Evolutionary conservation across 2,797 vertebrate species (phyloP).

Genomic region (Poecilia velifera): DNA sequence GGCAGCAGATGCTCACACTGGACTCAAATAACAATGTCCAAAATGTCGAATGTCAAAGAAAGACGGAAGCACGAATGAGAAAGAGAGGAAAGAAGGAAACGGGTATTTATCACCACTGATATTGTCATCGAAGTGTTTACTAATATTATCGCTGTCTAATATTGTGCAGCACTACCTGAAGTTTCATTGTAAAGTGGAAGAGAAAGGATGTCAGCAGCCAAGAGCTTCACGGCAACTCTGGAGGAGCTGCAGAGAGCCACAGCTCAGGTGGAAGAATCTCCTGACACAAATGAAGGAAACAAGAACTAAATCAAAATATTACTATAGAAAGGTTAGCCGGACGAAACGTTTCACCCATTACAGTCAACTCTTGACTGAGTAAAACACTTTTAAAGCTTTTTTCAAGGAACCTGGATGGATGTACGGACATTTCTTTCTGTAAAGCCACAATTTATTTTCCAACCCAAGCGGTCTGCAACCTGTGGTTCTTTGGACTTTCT

Average conservation of each 20-base stretch:
- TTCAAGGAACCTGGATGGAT: neutral
- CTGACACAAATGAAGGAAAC: neutral
- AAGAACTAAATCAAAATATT: neutral
- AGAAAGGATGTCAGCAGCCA: neutral
- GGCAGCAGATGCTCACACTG: neutral
- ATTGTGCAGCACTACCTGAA: neutral
- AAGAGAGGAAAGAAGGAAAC: neutral
- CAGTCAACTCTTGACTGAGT: neutral
- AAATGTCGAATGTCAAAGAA: neutral
- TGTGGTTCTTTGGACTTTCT: too few species aligned
- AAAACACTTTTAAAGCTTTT: neutral
- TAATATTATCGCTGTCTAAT: neutral
- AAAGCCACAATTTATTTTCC: neutral
- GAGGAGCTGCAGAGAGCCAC: too few species aligned
- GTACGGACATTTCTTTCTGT: neutral
- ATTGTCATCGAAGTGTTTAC: neutral
- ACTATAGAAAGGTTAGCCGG: neutral
- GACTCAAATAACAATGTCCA: neutral
- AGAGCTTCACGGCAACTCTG: too few species aligned
- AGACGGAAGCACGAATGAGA: neutral
- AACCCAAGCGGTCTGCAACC: neutral
- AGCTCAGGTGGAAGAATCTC: too few species aligned
- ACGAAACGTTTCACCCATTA: neutral
- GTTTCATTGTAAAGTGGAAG: neutral
- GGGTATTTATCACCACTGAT: neutral